Evolutionary conservation across 2,888 invertebrate species (phyloP).

Genomic region (Papilio protenor): DNA sequence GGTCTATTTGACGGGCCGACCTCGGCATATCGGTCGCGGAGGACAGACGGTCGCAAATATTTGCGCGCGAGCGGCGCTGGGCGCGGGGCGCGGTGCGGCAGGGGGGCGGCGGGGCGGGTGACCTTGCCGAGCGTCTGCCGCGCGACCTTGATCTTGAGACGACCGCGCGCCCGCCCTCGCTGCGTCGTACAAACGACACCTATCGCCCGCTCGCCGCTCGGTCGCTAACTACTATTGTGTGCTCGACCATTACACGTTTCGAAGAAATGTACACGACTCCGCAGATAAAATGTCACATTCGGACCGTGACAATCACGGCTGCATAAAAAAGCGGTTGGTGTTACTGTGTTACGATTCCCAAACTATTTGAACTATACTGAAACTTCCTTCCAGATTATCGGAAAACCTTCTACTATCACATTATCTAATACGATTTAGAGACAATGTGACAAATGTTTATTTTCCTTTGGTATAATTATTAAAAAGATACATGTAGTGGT

Average conservation of each 20-base stretch:
- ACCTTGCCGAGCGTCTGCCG: slow-evolving; percentile 81
- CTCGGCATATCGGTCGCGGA: slow-evolving; percentile 84
- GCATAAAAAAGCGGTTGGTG: neutral
- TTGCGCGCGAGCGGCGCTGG: slow-evolving; percentile 74
- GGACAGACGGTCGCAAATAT: slow-evolving; percentile 83
- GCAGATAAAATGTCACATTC: slow-evolving; percentile 7
- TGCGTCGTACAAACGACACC: slow-evolving; percentile 64
- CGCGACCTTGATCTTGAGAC: slow-evolving; percentile 84
- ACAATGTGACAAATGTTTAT: neutral
- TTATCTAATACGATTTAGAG: neutral
- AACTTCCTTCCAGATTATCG: neutral
- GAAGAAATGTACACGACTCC: slow-evolving; percentile 34
- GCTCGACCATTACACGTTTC: slow-evolving; percentile 38
- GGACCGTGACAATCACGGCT: neutral
- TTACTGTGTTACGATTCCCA: neutral
- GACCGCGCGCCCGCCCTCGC: slow-evolving; percentile 69
- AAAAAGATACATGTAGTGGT: neutral
- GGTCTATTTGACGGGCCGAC: slow-evolving; percentile 80
- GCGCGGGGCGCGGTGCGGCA: slow-evolving; percentile 50
- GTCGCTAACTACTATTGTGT: slow-evolving; percentile 54
- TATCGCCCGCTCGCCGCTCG: slow-evolving; percentile 55
- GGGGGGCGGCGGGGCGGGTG: slow-evolving; percentile 57
- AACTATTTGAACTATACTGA: neutral
- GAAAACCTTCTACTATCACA: neutral
- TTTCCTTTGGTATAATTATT: neutral